Conservation (phyloP, 2,113 vertebrate genomes). For the Lophius piscatorius region DNA sequence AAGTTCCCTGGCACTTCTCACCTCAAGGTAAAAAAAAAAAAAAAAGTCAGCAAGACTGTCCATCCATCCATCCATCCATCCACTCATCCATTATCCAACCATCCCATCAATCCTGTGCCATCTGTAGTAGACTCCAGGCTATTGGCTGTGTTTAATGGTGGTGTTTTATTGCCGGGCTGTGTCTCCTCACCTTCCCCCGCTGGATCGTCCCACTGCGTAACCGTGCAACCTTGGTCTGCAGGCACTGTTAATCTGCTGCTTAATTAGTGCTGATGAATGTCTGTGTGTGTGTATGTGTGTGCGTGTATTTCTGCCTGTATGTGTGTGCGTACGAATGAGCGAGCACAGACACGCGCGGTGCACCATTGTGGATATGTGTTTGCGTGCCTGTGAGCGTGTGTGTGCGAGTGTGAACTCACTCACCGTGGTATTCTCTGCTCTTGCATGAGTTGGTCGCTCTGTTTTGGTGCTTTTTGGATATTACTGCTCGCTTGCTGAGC, state of each 20-base stretch:
- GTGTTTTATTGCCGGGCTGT: slow-evolving; percentile 63
- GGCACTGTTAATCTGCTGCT: slow-evolving; percentile 77
- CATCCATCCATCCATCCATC: slow-evolving; percentile 49
- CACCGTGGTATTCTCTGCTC: slow-evolving; percentile 33
- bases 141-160: slow-evolving; percentile 64
- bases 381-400: slow-evolving; percentile 16
- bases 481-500: slow-evolving; percentile 28
- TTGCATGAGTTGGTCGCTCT: slow-evolving; percentile 18
- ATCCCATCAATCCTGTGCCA: slow-evolving; percentile 49
- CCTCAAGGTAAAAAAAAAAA: slow-evolving; percentile 87
- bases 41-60: too few species aligned
- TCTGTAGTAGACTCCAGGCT: slow-evolving; percentile 52
- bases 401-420: slow-evolving; percentile 32
- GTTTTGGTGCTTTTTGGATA: slow-evolving; percentile 19
- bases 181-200: slow-evolving; percentile 51
- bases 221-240: slow-evolving; percentile 65
- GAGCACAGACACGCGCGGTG: slow-evolving; percentile 12
- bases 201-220: slow-evolving; percentile 63
- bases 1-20: slow-evolving; percentile 88
- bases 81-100: slow-evolving; percentile 30
- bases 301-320: slow-evolving; percentile 22
- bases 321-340: not conserved
- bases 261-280: slow-evolving; percentile 81
- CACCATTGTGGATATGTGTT: slow-evolving; percentile 4
- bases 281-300: slow-evolving; percentile 32